These are phyloP conservation scores for Ephialtes manifestator DNA, from an alignment of 2,888 invertebrate genomes.

Conservation along the genomic window DNA sequence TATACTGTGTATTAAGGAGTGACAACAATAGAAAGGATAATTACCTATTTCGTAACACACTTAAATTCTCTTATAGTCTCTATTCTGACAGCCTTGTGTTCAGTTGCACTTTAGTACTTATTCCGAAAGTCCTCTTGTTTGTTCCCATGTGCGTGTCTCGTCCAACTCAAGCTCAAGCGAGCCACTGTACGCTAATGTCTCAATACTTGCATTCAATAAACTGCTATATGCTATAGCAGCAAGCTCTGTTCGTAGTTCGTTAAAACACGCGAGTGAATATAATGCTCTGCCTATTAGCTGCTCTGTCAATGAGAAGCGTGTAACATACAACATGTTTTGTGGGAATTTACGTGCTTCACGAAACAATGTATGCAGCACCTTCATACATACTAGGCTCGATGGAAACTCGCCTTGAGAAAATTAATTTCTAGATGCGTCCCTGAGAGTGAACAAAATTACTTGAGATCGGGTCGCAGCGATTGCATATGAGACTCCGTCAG, in stretches of 20 bases:
- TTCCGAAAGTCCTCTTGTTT: background rate
- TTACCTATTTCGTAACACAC: too few relatives aligned
- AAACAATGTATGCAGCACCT: constrained; percentile 26
- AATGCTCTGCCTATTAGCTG: constrained; percentile 1
- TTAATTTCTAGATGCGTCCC: constrained; percentile 2
- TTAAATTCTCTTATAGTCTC: too few relatives aligned
- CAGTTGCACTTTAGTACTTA: background rate
- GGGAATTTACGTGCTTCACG: constrained; percentile 32
- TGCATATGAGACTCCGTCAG: background rate
- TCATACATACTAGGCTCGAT: background rate
- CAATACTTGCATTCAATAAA: constrained; percentile 11
- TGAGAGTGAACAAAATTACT: constrained; percentile 5
- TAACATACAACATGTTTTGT: constrained; percentile 12
- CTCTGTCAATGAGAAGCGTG: constrained; percentile 1
- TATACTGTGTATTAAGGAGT: too few relatives aligned
- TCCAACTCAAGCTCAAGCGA: constrained; percentile 20
- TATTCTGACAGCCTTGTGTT: too few relatives aligned
- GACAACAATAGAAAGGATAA: too few relatives aligned
- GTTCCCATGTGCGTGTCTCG: constrained; percentile 18
- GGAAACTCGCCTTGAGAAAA: constrained; percentile 21
- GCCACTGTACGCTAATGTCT: constrained; percentile 28
- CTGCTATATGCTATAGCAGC: background rate
- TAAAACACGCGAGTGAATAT: background rate
- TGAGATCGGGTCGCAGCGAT: constrained; percentile 2
- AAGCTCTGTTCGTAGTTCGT: background rate